Conservation (phyloP, 2,113 vertebrate species). For the Speoplatyrhinus poulsoni region DNA sequence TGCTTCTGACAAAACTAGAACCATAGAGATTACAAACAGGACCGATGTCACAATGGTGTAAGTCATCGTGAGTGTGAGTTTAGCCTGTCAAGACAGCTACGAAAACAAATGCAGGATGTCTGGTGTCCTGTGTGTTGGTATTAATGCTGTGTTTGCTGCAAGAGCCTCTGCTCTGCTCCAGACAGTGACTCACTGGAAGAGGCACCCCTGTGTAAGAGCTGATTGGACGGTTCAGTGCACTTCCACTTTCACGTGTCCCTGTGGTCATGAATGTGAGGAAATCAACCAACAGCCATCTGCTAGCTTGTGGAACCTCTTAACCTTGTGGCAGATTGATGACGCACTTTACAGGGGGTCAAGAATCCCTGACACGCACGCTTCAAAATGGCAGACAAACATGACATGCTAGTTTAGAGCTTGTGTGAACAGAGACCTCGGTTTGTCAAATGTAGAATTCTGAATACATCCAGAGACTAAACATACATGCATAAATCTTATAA, state of each 20-base stretch:
- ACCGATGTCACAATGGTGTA: constrained; percentile 35
- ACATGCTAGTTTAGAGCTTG: too few relatives aligned
- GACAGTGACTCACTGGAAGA: constrained; percentile 61
- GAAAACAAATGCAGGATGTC: constrained; percentile 64
- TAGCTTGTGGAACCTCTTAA: constrained; percentile 44
- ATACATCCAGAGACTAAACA: too few relatives aligned
- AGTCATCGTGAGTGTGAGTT: constrained; percentile 49
- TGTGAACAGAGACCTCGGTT: too few relatives aligned
- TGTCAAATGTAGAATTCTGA: too few relatives aligned
- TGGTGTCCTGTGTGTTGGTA: not conserved
- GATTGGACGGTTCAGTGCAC: constrained; percentile 27
- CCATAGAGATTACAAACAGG: too few relatives aligned
- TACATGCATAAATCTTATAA: too few relatives aligned
- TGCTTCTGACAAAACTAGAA: too few relatives aligned
- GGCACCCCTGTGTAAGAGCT: constrained; percentile 24
- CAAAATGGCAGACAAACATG: constrained; percentile 16
- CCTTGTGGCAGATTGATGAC: constrained; percentile 48
- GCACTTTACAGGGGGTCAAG: constrained; percentile 41
- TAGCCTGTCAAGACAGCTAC: constrained; percentile 42
- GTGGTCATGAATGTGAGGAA: constrained; percentile 16
- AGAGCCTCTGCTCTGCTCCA: constrained; percentile 22
- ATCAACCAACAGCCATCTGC: constrained; percentile 33
- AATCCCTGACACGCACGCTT: constrained; percentile 56
- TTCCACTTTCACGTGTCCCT: constrained; percentile 23
- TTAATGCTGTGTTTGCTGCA: constrained; percentile 3